Base-by-base conservation (phyloP, 2,888 invertebrate genomes). In the Orthonevra nobilis region DNA sequence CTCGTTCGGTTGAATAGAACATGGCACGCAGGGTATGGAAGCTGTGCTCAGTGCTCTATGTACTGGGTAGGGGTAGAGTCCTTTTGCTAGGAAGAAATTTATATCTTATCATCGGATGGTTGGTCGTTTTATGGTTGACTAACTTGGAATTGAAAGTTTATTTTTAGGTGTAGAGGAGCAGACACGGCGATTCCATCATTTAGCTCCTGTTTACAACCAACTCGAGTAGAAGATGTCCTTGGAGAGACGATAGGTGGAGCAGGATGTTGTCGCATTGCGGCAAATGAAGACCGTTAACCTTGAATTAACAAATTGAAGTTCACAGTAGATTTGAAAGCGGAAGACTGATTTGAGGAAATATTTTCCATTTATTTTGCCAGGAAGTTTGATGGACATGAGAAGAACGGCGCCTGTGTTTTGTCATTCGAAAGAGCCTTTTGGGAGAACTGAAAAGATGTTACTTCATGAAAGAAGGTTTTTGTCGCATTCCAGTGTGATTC, bases 51-150 rank as follows among this genome's bases (percentile, higher is more conserved):
- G 23, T 17, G n/a, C n/a, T n/a, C n/a, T n/a, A n/a, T n/a, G n/a
- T n/a, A n/a, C n/a, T n/a, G n/a, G n/a, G n/a, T n/a, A n/a, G 15
- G 15, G 15, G 40, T n/a, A 14, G 17, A 54, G n/a, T 15, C 10
- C 44, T 28, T 52, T 19, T 19, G 46, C 10, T 9, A 28, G 23
- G 5, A 23, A 10, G 40, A 61, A 30, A 44, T 74, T 52, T 68
- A 66, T 68, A 54, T 48, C 46, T 40, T 46, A 69, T 77, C 63
- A 77, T 58, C 50, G 52, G 72, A 72, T 40, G 54, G 66, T 66
- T 52, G 66, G 66, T 66, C 60, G 66, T 72, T 79, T 79, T 72
- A 63, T 66, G 72, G 77, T 34, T 79, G 66, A 72, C 60, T 66
- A 40, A 15, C 40, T 48, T 40, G 48, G 17, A 79, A 66, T 66